Base-by-base conservation (phyloP, 2,888 invertebrate species). In the Blastobasis lacticolella region DNA sequence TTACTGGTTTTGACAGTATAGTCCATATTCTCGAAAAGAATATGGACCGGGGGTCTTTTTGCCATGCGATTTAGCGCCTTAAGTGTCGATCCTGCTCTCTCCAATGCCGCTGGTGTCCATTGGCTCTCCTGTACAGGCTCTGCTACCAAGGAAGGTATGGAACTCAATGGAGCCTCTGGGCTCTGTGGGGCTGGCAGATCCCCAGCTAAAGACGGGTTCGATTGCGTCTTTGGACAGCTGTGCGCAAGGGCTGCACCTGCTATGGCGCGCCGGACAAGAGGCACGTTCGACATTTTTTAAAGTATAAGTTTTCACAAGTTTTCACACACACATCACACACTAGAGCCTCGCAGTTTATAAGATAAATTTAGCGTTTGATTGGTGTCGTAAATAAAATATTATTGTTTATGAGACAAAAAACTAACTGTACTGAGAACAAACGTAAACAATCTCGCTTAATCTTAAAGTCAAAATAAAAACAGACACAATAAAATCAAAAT, bases 21-120 rank as follows among this genome's bases (percentile, higher is more conserved):
- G 10, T 72, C 82, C 53, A 92, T 62, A 72, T 92, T 90, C 67
- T 90, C 90, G 66, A 92, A 92, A 46, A 90, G 74, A 45, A 92
- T 84, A 62, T 91, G 87, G 4, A 91, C 89, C 0, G 90, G 90
- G 5, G 90, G 90, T 56, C 90, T 73, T 61, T 90, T 91, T 0
- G 91, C 90, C 81, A 90, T 88, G 23, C 87, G 87, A 56, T 89
- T 89, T 10, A 90, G 63, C 5, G 89, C 89, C 54, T 88, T 89
- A 53, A 90, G 68, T 5, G 89, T 86, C 0, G 85, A 84, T 36
- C 89, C 84, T 46, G 89, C 87, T 56, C 88, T 69, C 62, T 88
- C 89, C 56, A 88, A 71, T 4, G 88, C 87, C 23, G 88, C 87
- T 0, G 87, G 86, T 5, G 87, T 86, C 88, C 87, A 88, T 40